Evolutionary conservation across 1,140 invertebrate genomes (phyloP), one percentile per base, ranked within the genome.

Genomic region (Halesus radiatus): DNA sequence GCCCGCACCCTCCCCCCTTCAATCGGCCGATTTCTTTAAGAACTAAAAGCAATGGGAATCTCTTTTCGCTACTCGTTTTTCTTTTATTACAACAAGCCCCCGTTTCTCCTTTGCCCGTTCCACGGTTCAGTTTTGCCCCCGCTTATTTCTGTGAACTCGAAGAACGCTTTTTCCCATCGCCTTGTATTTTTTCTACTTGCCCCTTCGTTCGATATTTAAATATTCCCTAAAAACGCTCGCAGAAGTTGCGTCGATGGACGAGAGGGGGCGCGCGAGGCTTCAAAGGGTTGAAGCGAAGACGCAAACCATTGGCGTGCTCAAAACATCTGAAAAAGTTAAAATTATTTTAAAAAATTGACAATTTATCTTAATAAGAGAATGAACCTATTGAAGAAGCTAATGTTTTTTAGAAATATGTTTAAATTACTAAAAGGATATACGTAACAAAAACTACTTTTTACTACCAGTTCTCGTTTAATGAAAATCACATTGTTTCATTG

Each of bases 121-220:
- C 50, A 3, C n/a, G 10, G 68, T 53, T 53, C 68, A 37, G 29
- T 79, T 45, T 32, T 37, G 45, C 75, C 75, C 80, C 75, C 45
- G 62, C 29, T 72, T 45, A 54, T 52, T 54, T 54, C 70, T 73
- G 37, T n/a, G 45, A 66, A 32, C 62, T 29, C 54, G 10, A 6
- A 56, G 54, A 58, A 60, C 54, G 29, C 73, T 75, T 75, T 72
- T 79, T 72, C 53, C 56, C 78, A 54, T 68, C 66, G 20, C 29
- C 77, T 80, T 76, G 62, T 80, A 75, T 76, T 80, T 64, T 32
- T 53, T 58, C 60, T 22, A 7, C 58, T 64, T 81, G 32, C 56
- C 76, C 80, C 76, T 81, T 73, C 54, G 74, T 76, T 83, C 81
- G 82, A 81, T 83, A 83, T 83, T 83, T 80, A 83, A 83, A 83